Conservation (phyloP, 1,140 invertebrate species). For the Bombus pascuorum region DNA sequence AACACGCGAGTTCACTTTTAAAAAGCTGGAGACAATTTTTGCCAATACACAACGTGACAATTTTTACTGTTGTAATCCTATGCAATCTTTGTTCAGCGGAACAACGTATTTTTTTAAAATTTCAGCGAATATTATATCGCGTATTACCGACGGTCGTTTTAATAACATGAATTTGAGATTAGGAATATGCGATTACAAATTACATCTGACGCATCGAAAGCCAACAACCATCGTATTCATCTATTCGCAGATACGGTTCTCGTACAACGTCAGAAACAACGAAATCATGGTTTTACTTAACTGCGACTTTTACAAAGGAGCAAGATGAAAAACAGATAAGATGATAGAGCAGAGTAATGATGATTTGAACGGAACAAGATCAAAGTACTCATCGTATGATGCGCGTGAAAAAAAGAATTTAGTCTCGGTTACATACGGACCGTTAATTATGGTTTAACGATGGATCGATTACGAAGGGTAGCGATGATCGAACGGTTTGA, state of each 20-base stretch:
- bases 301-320: background rate
- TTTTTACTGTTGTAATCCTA: conserved; percentile 47
- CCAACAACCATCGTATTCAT: conserved; percentile 28
- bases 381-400: background rate
- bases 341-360: background rate
- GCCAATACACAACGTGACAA: conserved; percentile 19
- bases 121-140: conserved; percentile 20
- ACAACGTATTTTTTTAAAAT: conserved; percentile 40
- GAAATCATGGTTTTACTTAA: conserved; percentile 35
- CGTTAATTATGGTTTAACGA: no score
- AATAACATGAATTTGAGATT: conserved; percentile 23
- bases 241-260: conserved; percentile 25
- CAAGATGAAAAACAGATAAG: background rate
- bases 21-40: background rate
- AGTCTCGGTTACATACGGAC: background rate
- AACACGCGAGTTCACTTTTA: conserved; percentile 16
- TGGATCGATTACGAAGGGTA: no score
- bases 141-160: conserved; percentile 19
- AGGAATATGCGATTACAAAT: conserved; percentile 19
- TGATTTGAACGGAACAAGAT: no score
- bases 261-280: conserved; percentile 43
- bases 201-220: conserved; percentile 24
- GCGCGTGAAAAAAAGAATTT: background rate
- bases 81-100: conserved; percentile 43
- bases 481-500: conserved; percentile 5